Conservation (phyloP, 2,113 vertebrate species). For the Epinephelus fuscoguttatus region DNA sequence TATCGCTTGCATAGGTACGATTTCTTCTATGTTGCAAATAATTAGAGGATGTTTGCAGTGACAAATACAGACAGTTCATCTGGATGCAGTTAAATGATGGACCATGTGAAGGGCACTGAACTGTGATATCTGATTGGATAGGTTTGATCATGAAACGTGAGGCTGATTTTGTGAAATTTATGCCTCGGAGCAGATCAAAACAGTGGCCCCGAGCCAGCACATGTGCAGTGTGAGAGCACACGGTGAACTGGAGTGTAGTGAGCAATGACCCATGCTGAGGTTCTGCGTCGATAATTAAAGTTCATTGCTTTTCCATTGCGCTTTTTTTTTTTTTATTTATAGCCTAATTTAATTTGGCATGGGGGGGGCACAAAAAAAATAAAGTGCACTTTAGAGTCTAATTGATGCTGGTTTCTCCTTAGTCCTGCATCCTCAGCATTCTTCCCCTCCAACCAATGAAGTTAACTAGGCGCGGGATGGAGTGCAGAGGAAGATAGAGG, state of each 20-base stretch:
- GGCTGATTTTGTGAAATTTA: slow-evolving; percentile 28
- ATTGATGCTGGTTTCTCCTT: slow-evolving; percentile 77
- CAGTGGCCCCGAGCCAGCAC: slow-evolving; percentile 17
- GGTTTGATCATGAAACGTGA: slow-evolving; percentile 11
- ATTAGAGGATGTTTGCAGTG: slow-evolving; percentile 13
- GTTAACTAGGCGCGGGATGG: slow-evolving; percentile 67
- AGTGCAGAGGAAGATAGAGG: slow-evolving; percentile 26
- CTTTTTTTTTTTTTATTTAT: slow-evolving; percentile 74
- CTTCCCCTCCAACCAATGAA: slow-evolving; percentile 66
- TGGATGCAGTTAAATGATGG: neutral
- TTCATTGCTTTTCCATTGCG: slow-evolving; percentile 79
- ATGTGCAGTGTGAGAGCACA: slow-evolving; percentile 32
- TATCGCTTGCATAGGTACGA: neutral
- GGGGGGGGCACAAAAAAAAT: slow-evolving; percentile 64
- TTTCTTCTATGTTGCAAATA: slow-evolving; percentile 15
- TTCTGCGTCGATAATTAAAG: slow-evolving; percentile 79
- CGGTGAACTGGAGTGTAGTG: slow-evolving; percentile 22
- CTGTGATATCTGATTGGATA: neutral
- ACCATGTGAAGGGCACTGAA: neutral
- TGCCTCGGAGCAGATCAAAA: slow-evolving; percentile 32
- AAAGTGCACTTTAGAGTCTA: slow-evolving; percentile 83
- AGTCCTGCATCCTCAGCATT: slow-evolving; percentile 81
- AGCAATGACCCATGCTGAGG: slow-evolving; percentile 70
- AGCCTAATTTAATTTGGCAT: slow-evolving; percentile 84
- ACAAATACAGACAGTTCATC: slow-evolving; percentile 14